These are phyloP conservation scores for Catamblyrhynchus diadema DNA, from an alignment of 2,797 vertebrate genomes.

Conservation along the genomic window DNA sequence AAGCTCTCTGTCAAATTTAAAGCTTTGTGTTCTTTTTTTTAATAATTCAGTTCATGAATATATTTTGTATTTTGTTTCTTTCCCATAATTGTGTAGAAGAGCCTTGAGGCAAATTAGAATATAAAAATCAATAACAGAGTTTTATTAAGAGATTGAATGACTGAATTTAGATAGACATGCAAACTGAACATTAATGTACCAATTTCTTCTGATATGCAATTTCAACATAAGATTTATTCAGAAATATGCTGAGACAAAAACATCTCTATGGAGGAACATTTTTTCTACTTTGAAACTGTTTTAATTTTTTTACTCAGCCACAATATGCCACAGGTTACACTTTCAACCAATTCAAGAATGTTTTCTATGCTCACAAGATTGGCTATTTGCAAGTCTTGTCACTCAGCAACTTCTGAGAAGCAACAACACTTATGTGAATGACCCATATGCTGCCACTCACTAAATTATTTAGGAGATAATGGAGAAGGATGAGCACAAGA, in stretches of 20 bases:
- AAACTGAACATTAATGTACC: not conserved
- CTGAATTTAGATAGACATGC: not conserved
- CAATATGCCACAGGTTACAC: not conserved
- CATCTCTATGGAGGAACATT: not conserved
- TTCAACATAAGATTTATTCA: not conserved
- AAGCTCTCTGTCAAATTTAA: not conserved
- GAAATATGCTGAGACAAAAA: not conserved
- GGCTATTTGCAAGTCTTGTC: not conserved
- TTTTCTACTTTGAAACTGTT: not conserved
- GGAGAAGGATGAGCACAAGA: not conserved
- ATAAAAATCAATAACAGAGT: constrained; percentile 30
- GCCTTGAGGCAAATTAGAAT: constrained; percentile 2
- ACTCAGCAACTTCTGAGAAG: not conserved
- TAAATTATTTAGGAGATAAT: not conserved
- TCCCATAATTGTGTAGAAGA: not conserved
- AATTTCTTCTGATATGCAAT: not conserved
- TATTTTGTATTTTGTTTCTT: not conserved
- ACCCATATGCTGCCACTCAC: not conserved
- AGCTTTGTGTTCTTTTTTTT: not conserved
- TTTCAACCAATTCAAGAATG: not conserved
- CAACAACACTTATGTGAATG: not conserved
- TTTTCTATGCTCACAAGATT: not conserved
- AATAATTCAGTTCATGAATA: not conserved
- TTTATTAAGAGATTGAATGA: not conserved
- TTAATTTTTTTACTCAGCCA: not conserved